Evolutionary conservation across 2,888 invertebrate species (phyloP), one percentile per base, ranked within the genome.

Genomic region (Pristionchus entomophagus): DNA sequence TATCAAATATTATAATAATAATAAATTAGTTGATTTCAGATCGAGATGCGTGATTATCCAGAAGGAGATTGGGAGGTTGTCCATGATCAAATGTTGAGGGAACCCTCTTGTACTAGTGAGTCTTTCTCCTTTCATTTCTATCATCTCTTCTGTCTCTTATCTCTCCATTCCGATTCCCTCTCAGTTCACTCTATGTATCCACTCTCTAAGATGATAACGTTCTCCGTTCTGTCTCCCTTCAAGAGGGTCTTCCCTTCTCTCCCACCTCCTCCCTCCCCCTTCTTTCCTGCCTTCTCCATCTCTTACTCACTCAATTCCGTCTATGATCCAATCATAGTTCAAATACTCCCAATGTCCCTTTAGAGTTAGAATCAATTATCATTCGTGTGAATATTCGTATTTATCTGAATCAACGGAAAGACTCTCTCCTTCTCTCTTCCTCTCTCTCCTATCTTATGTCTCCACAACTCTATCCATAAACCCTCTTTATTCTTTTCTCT

Each of bases 51-150:
- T 41, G 91, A 91, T 12, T 73, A 88, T 6, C 91, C 91, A 2
- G 89, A 90, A 38, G 93, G 92, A 53, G 91, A 91, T 32, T 93
- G 93, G 93, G 91, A 92, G 78, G 86, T 89, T 78, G 93, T 88
- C 80, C 92, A 91, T 62, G 93, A 92, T 88, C 91, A 92, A 35
- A 87, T 93, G 49, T 87, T 93, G 19, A 87, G 88, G 49, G 91
- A 92, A 73, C 92, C 91, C 41, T 89, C 91, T 51, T 93, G 93
- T 86, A 88, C 90, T 86, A 89, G 93, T 93, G 19, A 81, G 91
- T 86, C 38, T 6, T 14, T 56, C 56, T 38, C 32, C 17, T 12
- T 38, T 38, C 45, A 38, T 6, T 14, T 49, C 62, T 83, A 38
- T 8, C 17, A 14, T 17, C 59, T 38, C 4, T 22, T 82, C 56